Evolutionary conservation across 2,888 invertebrate species (phyloP).

Genomic region (Molanna angustata): DNA sequence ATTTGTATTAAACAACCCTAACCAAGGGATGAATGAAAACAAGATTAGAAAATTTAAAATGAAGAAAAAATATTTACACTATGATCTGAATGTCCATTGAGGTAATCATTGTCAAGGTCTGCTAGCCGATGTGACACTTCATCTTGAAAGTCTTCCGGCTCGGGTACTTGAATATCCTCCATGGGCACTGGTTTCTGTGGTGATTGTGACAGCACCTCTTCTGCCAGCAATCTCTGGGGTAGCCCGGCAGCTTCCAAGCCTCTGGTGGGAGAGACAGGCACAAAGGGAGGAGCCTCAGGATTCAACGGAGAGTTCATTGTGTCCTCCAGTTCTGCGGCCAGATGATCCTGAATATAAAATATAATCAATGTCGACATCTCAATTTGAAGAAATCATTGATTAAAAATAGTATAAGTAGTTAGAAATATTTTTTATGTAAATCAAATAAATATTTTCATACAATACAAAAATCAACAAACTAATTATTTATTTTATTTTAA

Average conservation of each 20-base stretch:
- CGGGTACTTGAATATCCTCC: conserved; percentile 58
- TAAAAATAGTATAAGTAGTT: no score
- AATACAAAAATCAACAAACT: no score
- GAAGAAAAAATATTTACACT: conserved; percentile 41
- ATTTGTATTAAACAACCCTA: no score
- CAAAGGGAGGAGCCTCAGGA: conserved; percentile 83
- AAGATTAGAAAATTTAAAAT: background rate
- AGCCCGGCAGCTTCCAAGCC: conserved; percentile 40
- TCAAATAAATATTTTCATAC: no score
- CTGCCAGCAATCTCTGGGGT: conserved; percentile 31
- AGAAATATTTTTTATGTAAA: no score
- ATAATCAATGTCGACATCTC: no score
- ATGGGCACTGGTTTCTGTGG: conserved; percentile 67
- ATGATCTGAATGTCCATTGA: conserved; percentile 53
- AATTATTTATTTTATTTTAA: no score
- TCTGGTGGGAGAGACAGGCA: conserved; percentile 63
- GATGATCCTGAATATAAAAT: conserved; percentile 10
- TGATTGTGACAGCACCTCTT: conserved; percentile 64
- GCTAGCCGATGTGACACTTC: conserved; percentile 64
- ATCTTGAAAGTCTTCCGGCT: conserved; percentile 61
- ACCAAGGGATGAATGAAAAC: no score
- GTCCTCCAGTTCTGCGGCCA: conserved; percentile 40
- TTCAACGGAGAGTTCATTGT: conserved; percentile 76
- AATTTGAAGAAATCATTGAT: no score
- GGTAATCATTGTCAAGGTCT: conserved; percentile 55